These are phyloP conservation scores for Cordylochernes scorpioides DNA, from an alignment of 2,888 invertebrate genomes.

Conservation along the genomic window DNA sequence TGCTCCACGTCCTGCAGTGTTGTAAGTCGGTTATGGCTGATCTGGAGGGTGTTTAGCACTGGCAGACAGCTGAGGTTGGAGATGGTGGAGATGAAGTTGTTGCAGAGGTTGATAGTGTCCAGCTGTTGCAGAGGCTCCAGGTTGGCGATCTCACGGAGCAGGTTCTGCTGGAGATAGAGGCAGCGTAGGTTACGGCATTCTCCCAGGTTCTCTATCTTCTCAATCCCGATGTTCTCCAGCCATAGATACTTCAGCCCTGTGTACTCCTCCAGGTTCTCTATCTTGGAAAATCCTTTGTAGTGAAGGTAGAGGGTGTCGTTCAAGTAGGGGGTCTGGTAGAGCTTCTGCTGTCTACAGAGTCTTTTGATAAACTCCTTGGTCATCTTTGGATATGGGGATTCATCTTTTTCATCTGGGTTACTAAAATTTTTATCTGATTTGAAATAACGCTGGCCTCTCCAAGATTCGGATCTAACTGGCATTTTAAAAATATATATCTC, in stretches of 20 bases:
- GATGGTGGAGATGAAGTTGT: constrained; percentile 51
- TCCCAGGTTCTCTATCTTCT: constrained; percentile 52
- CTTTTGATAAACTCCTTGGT: constrained; percentile 50
- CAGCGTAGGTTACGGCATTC: constrained; percentile 45
- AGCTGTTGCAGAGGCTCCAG: constrained; percentile 39
- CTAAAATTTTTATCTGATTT: no score
- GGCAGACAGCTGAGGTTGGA: constrained; percentile 50
- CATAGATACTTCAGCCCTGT: constrained; percentile 69
- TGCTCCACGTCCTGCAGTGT: constrained; percentile 28
- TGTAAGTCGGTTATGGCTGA: constrained; percentile 56
- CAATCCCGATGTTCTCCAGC: constrained; percentile 71
- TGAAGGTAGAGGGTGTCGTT: constrained; percentile 84
- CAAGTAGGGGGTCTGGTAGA: constrained; percentile 60
- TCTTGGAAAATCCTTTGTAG: constrained; percentile 56
- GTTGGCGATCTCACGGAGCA: constrained; percentile 58
- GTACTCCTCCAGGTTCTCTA: constrained; percentile 76
- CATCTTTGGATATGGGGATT: no score
- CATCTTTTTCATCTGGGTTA: no score
- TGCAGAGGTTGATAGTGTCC: constrained; percentile 57
- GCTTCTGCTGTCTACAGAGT: constrained; percentile 52
- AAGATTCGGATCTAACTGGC: no score
- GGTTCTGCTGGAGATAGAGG: constrained; percentile 64
- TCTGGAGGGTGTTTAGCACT: constrained; percentile 45
- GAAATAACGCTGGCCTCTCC: no score
- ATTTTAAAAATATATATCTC: no score